These are phyloP conservation scores for Thera obeliscata DNA, from an alignment of 2,888 invertebrate genomes.

Conservation along the genomic window DNA sequence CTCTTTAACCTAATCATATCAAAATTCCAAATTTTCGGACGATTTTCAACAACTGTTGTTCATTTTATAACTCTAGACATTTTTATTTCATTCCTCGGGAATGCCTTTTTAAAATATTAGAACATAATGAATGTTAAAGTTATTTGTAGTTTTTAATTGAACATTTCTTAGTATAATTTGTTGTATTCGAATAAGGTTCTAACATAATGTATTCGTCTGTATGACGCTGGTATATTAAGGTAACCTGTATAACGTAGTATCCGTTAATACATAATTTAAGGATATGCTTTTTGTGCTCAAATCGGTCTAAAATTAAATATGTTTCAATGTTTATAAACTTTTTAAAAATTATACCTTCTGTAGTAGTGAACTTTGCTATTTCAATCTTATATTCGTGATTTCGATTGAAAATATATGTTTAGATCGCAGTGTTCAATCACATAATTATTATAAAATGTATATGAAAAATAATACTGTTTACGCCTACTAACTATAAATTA, in stretches of 20 bases:
- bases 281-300: constrained; percentile 82
- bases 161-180: constrained; percentile 70
- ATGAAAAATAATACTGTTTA: constrained; percentile 51
- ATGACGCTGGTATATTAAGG: constrained; percentile 77
- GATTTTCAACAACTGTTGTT: constrained; percentile 54
- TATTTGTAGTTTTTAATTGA: constrained; percentile 68
- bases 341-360: constrained; percentile 44
- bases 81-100: constrained; percentile 62
- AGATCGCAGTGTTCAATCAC: constrained; percentile 75
- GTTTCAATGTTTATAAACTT: constrained; percentile 45
- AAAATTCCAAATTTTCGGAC: constrained; percentile 68
- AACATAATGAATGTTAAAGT: constrained; percentile 58
- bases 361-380: constrained; percentile 52
- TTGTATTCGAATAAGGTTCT: constrained; percentile 73
- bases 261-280: constrained; percentile 47
- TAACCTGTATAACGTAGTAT: constrained; percentile 60
- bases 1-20: constrained; percentile 64
- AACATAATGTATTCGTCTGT: constrained; percentile 74
- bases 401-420: constrained; percentile 47
- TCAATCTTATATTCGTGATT: constrained; percentile 43
- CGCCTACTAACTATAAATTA: constrained; percentile 63
- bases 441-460: constrained; percentile 54
- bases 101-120: constrained; percentile 53
- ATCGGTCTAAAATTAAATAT: constrained; percentile 71
- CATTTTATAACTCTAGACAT: constrained; percentile 47